phyloP scores from a whole-genome alignment of 2,888 invertebrate genomes.

The Chloromyia formosa region DNA sequence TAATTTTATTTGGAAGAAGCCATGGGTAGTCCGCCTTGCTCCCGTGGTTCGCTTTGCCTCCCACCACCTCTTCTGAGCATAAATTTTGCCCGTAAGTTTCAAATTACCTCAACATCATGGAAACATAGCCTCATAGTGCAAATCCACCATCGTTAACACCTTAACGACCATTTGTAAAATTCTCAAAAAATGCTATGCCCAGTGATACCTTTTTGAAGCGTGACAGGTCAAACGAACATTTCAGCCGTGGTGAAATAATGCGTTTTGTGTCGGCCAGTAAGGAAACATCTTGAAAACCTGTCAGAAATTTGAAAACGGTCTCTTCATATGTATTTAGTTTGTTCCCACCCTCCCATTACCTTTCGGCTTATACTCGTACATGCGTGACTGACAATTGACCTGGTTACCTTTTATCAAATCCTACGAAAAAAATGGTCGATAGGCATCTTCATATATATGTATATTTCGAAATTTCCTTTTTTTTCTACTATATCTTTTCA shows the following conservation, averaged over 20 bases:
- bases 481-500: background rate
- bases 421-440: conserved; percentile 27
- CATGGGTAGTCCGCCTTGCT: too few species aligned
- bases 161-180: conserved; percentile 30
- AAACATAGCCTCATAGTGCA: too few species aligned
- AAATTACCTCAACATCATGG: too few species aligned
- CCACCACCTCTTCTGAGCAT: too few species aligned
- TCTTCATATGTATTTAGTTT: conserved; percentile 19
- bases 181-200: background rate
- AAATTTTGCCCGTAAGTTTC: too few species aligned
- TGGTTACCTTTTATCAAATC: conserved; percentile 14
- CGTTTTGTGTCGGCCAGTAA: conserved; percentile 32
- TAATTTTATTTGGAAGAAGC: too few species aligned
- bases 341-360: conserved; percentile 32
- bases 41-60: too few species aligned
- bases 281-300: conserved; percentile 49
- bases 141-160: background rate
- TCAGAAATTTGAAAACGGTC: conserved; percentile 50
- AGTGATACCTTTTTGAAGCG: conserved; percentile 4
- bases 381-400: conserved; percentile 38
- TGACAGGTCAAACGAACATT: conserved; percentile 39
- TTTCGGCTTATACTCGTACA: conserved; percentile 30
- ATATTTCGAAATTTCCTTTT: conserved; percentile 14
- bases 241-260: conserved; percentile 24
- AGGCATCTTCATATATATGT: too few species aligned